Base-by-base conservation (phyloP, 2,888 invertebrate genomes). In the Brachypterus glaber region DNA sequence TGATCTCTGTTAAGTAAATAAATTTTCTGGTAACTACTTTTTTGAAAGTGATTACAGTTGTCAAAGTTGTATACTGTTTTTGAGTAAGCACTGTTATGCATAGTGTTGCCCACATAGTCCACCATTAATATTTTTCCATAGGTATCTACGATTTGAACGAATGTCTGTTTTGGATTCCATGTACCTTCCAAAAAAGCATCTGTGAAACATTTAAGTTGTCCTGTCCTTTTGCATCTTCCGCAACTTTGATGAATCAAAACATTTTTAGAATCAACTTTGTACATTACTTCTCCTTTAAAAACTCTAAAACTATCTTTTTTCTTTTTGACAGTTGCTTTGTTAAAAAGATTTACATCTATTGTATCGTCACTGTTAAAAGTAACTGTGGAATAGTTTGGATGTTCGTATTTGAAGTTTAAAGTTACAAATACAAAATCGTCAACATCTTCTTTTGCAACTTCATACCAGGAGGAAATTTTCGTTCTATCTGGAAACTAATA, bases 361-460 rank as follows among this genome's bases (percentile, higher is more conserved):
- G 39, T 40, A 14, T 44, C 34, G 25, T 49, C 46, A 25, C 37
- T 41, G 16, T 45, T 42, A 31, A 48, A 56, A 3, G 30, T 24
- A 4, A 56, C 50, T 2, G 50, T 49, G 4, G 43, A 42, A 33
- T 56, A 57, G 30, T 52, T 33, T 1, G 53, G 49, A 41, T 57
- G 55, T 26, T 54, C 50, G 37, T 47, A 56, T 34, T 48, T 36
- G 35, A 48, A 54, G 15, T 35, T 33, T 13, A 54, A 30, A 4
- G 43, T 44, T 13, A 57, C 45, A 17, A 47, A 53, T 2, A 56
- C 54, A 40, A 51, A 57, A 13, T 48, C 52, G 30, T 52, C 52
- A 3, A 51, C 49, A 8, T 53, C 30, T 11, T 52, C 48, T 11
- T 49, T 47, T 4, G 45, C 39, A 7, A 51, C 37, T 35, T 40